phyloP scores from a whole-genome alignment of 2,888 invertebrate genomes.

The Thereva nobilitata region DNA sequence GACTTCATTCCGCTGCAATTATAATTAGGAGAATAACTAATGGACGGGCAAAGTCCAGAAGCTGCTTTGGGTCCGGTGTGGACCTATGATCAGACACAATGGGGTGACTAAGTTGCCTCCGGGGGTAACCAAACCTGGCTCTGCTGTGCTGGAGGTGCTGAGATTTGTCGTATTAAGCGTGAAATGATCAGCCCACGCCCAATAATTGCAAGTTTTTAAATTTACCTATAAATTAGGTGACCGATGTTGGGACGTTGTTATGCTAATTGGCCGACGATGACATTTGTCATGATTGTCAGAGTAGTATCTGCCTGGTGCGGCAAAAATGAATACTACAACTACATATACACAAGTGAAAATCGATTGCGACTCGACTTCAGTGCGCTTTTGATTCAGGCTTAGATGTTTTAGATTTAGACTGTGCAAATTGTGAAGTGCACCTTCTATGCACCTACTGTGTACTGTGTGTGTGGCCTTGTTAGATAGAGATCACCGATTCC shows the following conservation, averaged over 20 bases:
- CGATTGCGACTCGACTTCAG: too few relatives aligned
- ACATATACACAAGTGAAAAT: too few relatives aligned
- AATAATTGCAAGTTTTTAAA: neutral
- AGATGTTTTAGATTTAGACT: too few relatives aligned
- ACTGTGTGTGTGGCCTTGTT: constrained; percentile 13
- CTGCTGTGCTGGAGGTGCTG: neutral
- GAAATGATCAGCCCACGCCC: constrained; percentile 29
- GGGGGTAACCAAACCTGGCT: constrained; percentile 9
- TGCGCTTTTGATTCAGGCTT: too few relatives aligned
- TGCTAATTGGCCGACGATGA: constrained; percentile 34
- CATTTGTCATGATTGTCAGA: constrained; percentile 33
- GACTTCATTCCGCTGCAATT: constrained; percentile 18
- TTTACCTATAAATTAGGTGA: constrained; percentile 35
- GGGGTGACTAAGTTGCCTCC: constrained; percentile 25
- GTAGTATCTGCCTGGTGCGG: too few relatives aligned
- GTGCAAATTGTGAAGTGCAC: too few relatives aligned
- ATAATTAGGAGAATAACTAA: constrained; percentile 31
- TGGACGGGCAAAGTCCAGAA: constrained; percentile 27
- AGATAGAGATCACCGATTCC: constrained; percentile 18
- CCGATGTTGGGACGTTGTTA: constrained; percentile 36
- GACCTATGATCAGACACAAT: constrained; percentile 16
- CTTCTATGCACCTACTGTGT: neutral
- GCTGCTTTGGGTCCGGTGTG: constrained; percentile 2
- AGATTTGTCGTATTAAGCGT: constrained; percentile 18
- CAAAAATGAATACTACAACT: too few relatives aligned